A percentile compares a stretch with the other conserved stretches of the same genome.
These are phyloP conservation scores for Charaxes varanes DNA, from an alignment of 1,140 invertebrate genomes.

Conservation along the genomic window DNA sequence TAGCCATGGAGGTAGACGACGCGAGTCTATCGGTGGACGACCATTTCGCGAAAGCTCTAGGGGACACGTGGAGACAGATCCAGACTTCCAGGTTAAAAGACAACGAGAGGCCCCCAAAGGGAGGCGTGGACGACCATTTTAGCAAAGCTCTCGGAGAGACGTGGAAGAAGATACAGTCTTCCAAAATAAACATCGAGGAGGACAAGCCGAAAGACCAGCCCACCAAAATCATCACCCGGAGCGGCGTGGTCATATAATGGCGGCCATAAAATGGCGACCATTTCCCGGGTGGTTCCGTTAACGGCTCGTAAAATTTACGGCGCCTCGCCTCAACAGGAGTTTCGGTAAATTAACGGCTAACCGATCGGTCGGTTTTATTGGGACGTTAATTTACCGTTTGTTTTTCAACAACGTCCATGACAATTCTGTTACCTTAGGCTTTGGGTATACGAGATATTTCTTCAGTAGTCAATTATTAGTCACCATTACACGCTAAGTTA, in stretches of 20 bases:
- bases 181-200: conserved; percentile 40
- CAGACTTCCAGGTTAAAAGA: conserved; percentile 75
- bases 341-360: conserved; percentile 57
- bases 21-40: conserved; percentile 86
- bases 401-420: conserved; percentile 37
- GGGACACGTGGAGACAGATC: conserved; percentile 93
- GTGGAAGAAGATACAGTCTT: conserved; percentile 88
- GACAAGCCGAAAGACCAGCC: conserved; percentile 54
- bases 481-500: conserved; percentile 68
- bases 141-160: conserved; percentile 96
- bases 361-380: conserved; percentile 38
- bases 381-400: conserved; percentile 13
- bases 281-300: conserved; percentile 39
- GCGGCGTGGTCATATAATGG: conserved; percentile 66
- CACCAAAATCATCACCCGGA: conserved; percentile 64
- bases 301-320: conserved; percentile 51
- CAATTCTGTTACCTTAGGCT: conserved; percentile 59
- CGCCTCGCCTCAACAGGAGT: conserved; percentile 44
- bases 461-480: conserved; percentile 64
- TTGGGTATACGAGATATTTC: conserved; percentile 31
- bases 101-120: conserved; percentile 41
- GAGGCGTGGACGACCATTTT: conserved; percentile 94
- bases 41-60: conserved; percentile 96
- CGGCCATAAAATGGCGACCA: conserved; percentile 4
- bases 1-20: conserved; percentile 72